Conservation (phyloP, 2,113 vertebrate genomes). For the Myrmecophaga tridactyla region DNA sequence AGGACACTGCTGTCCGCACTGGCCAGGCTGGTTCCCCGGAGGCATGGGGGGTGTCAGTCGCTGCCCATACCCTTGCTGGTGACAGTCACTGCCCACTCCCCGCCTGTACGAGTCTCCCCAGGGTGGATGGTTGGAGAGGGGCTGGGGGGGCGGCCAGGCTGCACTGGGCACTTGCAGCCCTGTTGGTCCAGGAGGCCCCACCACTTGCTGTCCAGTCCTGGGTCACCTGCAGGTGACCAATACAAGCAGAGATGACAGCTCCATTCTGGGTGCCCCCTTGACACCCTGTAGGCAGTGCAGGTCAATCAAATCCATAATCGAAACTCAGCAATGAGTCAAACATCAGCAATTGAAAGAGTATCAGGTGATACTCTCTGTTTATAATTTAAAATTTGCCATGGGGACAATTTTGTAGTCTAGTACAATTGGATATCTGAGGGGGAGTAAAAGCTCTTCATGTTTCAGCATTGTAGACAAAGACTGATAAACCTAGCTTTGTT, state of each 20-base stretch:
- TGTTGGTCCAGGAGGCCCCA: not conserved
- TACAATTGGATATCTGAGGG: not conserved
- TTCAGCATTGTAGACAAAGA: not conserved
- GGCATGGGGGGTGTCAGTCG: conserved; percentile 47
- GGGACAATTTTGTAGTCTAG: not conserved
- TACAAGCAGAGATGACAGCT: accelerated
- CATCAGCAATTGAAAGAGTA: accelerated
- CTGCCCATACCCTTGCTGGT: not conserved
- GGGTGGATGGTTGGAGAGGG: not conserved
- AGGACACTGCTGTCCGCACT: not conserved
- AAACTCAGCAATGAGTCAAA: not conserved
- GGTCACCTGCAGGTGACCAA: not conserved
- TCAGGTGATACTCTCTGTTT: not conserved
- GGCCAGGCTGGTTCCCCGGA: conserved; percentile 47
- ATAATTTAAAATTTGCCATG: not conserved
- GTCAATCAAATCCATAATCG: too few relatives aligned
- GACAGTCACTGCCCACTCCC: too few relatives aligned
- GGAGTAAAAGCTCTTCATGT: too few relatives aligned
- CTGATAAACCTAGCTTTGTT: not conserved
- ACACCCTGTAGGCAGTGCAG: accelerated
- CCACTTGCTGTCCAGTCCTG: not conserved
- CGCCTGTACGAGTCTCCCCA: too few relatives aligned
- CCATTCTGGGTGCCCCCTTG: not conserved
- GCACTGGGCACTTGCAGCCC: not conserved
- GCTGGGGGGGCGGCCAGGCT: conserved; percentile 50